Evolutionary conservation across 2,888 invertebrate genomes (phyloP).

Genomic region (Drosophila multiciliata): DNA sequence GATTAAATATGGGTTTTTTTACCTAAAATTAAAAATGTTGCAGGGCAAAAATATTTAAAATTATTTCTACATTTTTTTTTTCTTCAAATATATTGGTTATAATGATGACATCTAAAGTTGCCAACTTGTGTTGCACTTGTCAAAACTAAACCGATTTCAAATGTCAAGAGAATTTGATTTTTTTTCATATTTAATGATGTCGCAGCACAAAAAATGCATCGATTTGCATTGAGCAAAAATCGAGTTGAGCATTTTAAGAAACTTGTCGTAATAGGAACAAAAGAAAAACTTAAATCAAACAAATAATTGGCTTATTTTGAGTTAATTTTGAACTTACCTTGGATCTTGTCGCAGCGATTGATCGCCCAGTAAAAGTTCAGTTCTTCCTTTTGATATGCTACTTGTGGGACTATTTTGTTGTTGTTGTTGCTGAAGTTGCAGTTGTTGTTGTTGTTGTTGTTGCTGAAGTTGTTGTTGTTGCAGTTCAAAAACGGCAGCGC

Average conservation of each 20-base stretch:
- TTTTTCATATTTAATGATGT: too few relatives aligned
- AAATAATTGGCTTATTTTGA: neutral
- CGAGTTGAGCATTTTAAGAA: too few relatives aligned
- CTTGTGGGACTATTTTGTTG: conserved; percentile 83
- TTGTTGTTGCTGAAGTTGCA: conserved; percentile 54
- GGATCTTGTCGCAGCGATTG: conserved; percentile 83
- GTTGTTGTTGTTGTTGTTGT: conserved; percentile 43
- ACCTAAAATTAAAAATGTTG: neutral
- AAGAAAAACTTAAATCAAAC: neutral
- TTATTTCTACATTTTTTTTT: neutral
- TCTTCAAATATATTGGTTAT: neutral
- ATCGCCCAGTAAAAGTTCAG: conserved; percentile 85
- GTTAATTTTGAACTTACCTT: conserved; percentile 74
- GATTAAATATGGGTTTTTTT: neutral
- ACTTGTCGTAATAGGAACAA: neutral
- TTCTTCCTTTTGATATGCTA: conserved; percentile 86
- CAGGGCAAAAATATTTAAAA: neutral
- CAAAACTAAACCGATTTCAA: neutral
- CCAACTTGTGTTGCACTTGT: neutral
- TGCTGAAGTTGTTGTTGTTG: conserved; percentile 57
- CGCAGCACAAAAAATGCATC: too few relatives aligned
- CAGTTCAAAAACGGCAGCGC: conserved; percentile 44
- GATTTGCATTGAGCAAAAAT: too few relatives aligned
- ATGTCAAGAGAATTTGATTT: neutral
- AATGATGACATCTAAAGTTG: neutral